Base-by-base conservation (phyloP, 2,113 vertebrate species). In the Apodemus speciosus region DNA sequence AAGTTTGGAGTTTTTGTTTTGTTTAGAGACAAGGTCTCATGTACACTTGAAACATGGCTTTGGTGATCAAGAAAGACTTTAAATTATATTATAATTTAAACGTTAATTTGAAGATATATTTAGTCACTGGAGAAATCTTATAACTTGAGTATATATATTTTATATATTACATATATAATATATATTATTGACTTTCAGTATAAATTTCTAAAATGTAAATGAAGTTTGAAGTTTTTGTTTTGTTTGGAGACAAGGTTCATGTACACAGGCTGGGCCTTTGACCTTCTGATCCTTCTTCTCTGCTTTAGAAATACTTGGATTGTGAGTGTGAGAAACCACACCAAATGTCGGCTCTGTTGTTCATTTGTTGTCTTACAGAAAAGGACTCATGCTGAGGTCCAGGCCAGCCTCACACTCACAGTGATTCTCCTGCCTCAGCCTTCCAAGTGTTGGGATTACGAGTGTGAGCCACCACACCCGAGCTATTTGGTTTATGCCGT, bases 131-230 rank as follows among this genome's bases (percentile, higher is more conserved):
- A 93, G 27, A 92, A 95, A 43, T 60, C 10, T 95, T 92, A 75
- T 69, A 69, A 77, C 40, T 62, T 66, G 38, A 6, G 62, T 27
- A 30, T 30, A 76, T 86, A 11, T 81, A 71, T 91, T 20, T 89
- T 30, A 27, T 85, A 14, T 30, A n/a, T 2, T 76, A 49, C 46
- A 49, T 32, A 16, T 16, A 23, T 30, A 30, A 43, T 25, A 1
- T 38, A 2, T 86, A 3, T 90, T 90, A n/a, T 83, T 60, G 80
- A 85, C 40, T 72, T 86, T 51, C 49, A 96, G 27, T 80, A 3
- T 87, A 71, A 85, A 92, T 91, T 85, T 93, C n/a, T 75, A 51
- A 92, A 95, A 92, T 77, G 68, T 43, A 94, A 35, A 62, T 76
- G 18, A 89, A 76, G 60, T 71, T 71, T 53, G n/a, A 30, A 4